These are phyloP conservation scores for Tetranychus truncatus DNA, from an alignment of 2,888 invertebrate genomes.

Conservation along the genomic window DNA sequence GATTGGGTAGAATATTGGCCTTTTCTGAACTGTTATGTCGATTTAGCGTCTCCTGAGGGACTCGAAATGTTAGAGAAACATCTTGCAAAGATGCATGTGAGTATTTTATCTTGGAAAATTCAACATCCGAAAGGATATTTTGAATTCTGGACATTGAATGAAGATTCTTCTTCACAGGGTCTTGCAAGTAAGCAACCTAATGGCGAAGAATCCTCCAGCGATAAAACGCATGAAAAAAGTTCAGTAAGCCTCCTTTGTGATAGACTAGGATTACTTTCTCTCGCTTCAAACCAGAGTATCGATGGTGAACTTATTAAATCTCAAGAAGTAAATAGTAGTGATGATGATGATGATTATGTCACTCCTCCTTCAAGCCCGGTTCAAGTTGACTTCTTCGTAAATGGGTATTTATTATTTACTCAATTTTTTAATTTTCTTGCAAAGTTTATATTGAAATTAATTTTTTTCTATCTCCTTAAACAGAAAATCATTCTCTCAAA, in stretches of 20 bases:
- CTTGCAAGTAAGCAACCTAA: background rate
- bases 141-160: no score
- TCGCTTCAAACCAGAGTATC: background rate
- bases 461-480: background rate
- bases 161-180: background rate
- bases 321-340: background rate
- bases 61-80: conserved; percentile 53
- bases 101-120: conserved; percentile 7
- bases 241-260: conserved; percentile 3
- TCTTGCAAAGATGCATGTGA: conserved; percentile 37
- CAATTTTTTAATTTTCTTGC: background rate
- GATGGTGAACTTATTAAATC: background rate
- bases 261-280: background rate
- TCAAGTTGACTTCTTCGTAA: conserved; percentile 13
- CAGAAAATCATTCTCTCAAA: background rate
- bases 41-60: conserved; percentile 55
- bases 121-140: background rate
- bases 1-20: conserved; percentile 86
- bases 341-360: conserved; percentile 10
- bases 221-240: background rate
- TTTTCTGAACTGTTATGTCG: conserved; percentile 60
- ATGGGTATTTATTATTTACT: conserved; percentile 11
- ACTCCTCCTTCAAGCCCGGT: conserved; percentile 13
- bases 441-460: background rate
- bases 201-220: background rate